Evolutionary conservation across 2,113 vertebrate genomes (phyloP).

Genomic region (Brachyistius frenatus): DNA sequence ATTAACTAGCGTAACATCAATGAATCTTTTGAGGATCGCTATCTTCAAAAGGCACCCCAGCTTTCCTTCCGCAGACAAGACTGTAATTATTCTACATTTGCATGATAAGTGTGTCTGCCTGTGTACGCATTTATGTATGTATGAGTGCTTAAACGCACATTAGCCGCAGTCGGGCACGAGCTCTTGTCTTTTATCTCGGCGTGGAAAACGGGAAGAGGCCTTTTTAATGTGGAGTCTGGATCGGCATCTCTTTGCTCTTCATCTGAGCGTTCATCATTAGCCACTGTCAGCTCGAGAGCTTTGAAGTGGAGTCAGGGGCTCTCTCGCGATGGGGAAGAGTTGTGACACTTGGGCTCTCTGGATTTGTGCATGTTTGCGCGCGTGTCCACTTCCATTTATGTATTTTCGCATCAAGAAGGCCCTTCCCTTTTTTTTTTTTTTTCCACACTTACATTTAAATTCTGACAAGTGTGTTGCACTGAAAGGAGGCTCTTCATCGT

Average conservation of each 20-base stretch:
- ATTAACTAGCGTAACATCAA: slow-evolving; percentile 73
- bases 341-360: slow-evolving; percentile 61
- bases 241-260: slow-evolving; percentile 78
- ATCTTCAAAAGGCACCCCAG: slow-evolving; percentile 75
- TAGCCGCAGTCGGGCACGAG: slow-evolving; percentile 61
- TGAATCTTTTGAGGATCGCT: slow-evolving; percentile 73
- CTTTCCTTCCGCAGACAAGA: slow-evolving; percentile 69
- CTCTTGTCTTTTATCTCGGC: slow-evolving; percentile 74
- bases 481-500: slow-evolving; percentile 23
- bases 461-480: slow-evolving; percentile 32
- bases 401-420: slow-evolving; percentile 32
- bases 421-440: slow-evolving; percentile 1
- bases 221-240: slow-evolving; percentile 69
- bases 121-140: slow-evolving; percentile 75
- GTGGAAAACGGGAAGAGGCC: slow-evolving; percentile 68
- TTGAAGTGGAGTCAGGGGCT: slow-evolving; percentile 79
- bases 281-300: slow-evolving; percentile 72
- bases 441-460: slow-evolving; percentile 27
- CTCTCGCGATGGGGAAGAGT: slow-evolving; percentile 57
- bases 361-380: slow-evolving; percentile 53
- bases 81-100: slow-evolving; percentile 80
- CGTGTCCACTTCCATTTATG: slow-evolving; percentile 50
- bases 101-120: slow-evolving; percentile 78
- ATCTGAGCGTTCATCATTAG: slow-evolving; percentile 82
- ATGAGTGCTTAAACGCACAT: slow-evolving; percentile 79